Evolutionary conservation across 2,797 vertebrate species (phyloP), one percentile per base, ranked within the genome.

Genomic region (Falco biarmicus): DNA sequence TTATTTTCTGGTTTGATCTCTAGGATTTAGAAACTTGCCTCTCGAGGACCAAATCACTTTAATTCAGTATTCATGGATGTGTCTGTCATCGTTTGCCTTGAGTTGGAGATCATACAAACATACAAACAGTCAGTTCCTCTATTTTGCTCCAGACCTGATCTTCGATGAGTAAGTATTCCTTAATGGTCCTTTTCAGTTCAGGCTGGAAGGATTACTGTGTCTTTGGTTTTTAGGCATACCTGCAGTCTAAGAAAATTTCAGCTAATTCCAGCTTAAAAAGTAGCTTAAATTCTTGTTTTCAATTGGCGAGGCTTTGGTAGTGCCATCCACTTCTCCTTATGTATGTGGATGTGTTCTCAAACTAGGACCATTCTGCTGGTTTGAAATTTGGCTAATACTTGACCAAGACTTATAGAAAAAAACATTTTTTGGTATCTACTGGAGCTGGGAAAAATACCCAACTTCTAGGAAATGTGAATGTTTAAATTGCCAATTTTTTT

Each of bases 41-140:
- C 99, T 99, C 39, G 99, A 99, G 99, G 99, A 99, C 99, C 99
- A 99, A 98, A 99, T 99, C 98, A 99, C 99, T 97, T 98, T 99
- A 98, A 99, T 99, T 98, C 99, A 99, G 98, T 99, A 99, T 98
- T 99, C 99, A 54, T 99, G 99, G 99, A 99, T 99, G 99, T 99
- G 99, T 98, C 99, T 99, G 66, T 99, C 99, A 90, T 99, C 99
- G 45, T 99, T 99, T 98, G 99, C 99, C 96, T 99, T 99, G 98
- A 99, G 99, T 97, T 99, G 99, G 99, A 99, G 99, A 97, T 99
- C 99, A 11, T 99, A 99, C 98, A 99, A 99, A 98, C 99, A 99
- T 97, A 99, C 99, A 96, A 99, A 99, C 96, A 99, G 99, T 98
- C 99, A 99, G 97, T 99, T 99, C 98, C 99, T 99, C 97, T 99